Base-by-base conservation (phyloP, 1,140 invertebrate species). In the Drosophila repleta region DNA sequence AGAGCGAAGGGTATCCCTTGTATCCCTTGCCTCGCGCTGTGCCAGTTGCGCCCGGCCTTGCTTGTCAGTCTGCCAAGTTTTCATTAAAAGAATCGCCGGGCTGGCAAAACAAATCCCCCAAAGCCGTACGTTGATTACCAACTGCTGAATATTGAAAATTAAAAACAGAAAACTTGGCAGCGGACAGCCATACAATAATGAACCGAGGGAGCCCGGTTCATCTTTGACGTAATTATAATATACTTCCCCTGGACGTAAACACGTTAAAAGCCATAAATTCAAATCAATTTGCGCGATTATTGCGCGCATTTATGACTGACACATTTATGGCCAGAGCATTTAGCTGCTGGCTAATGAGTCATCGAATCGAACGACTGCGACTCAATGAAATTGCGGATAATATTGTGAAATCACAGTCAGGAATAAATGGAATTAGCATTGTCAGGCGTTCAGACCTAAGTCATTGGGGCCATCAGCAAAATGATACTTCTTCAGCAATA, bases 1-100 rank as follows among this genome's bases (percentile, higher is more conserved):
- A n/a, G n/a, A n/a, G n/a, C n/a, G n/a, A n/a, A n/a, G n/a, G n/a
- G n/a, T n/a, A n/a, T n/a, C n/a, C n/a, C n/a, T n/a, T n/a, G 7
- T 35, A 2, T 35, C 32, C 32, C 32, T 35, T 35, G 32, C 11
- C 11, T 35, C 32, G 32, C 32, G 32, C 32, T 35, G 32, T 35
- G 32, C 32, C 32, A 35, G 17, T 10, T 45, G 45, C 18, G 11
- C 3, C 17, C 17, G 39, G 39, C 48, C 56, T 60, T 60, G 55
- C n/a, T 37, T 87, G 82, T 87, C 82, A 87, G 48, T 48, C 79
- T 87, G 82, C 82, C 82, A 87, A 87, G 83, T 87, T 82, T 76
- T 87, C 78, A 87, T 87, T 87, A 79, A 87, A 75, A 55, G 45
- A 61, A 76, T 69, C 65, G 77, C 77, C 74, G 18, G 67, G 74